Evolutionary conservation across 2,888 invertebrate species (phyloP).

Genomic region (Drosophila putrida): DNA sequence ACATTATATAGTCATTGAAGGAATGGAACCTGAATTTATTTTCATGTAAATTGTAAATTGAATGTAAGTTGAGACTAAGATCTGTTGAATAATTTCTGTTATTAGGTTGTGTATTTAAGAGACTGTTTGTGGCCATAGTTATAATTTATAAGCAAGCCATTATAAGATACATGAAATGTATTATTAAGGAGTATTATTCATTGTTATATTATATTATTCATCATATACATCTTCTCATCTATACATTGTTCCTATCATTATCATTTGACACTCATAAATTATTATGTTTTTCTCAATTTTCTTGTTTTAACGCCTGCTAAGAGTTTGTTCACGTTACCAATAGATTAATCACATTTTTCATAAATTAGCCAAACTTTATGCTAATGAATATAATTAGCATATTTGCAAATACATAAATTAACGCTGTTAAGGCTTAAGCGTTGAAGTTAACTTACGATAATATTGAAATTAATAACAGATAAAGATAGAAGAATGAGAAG

Average conservation of each 20-base stretch:
- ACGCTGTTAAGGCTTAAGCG: not conserved
- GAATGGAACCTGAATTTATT: no score
- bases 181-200: not conserved
- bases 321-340: not conserved
- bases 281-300: not conserved
- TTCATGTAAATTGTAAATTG: no score
- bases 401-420: not conserved
- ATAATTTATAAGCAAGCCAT: not conserved
- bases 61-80: no score
- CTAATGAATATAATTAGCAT: conserved; percentile 6
- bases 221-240: not conserved
- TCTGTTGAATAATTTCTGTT: no score
- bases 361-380: not conserved
- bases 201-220: no score
- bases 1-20: no score
- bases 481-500: no score
- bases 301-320: not conserved
- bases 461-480: not conserved
- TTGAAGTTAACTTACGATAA: not conserved
- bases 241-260: no score
- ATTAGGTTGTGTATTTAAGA: no score
- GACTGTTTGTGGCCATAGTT: not conserved
- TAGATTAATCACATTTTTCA: no score
- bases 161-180: not conserved
- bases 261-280: not conserved